Percentiles rank a stretch among this genome's conserved stretches.
These are phyloP conservation scores for Eustalomyia histrio DNA, from an alignment of 2,888 invertebrate species.

Conservation along the genomic window DNA sequence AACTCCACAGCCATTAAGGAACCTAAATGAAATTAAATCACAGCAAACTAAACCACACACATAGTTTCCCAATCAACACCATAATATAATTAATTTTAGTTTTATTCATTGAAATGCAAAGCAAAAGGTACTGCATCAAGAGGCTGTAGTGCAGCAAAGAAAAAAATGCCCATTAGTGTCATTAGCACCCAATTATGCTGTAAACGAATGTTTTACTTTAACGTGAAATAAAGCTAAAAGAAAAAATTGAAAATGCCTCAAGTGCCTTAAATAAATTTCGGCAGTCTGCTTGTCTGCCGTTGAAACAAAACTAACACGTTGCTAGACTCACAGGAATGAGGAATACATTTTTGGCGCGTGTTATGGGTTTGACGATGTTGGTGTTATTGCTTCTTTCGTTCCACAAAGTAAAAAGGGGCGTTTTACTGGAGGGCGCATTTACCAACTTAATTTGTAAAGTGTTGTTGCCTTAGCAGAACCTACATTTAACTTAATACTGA, in stretches of 20 bases:
- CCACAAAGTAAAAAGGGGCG: slow-evolving; percentile 40
- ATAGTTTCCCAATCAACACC: slow-evolving; percentile 49
- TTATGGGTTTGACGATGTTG: slow-evolving; percentile 11
- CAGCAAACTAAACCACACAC: slow-evolving; percentile 51
- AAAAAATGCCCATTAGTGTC: slow-evolving; percentile 72
- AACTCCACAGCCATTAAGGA: slow-evolving; percentile 53
- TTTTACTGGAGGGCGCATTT: slow-evolving; percentile 52
- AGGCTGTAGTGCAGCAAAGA: slow-evolving; percentile 42
- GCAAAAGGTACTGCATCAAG: background rate
- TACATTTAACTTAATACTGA: background rate
- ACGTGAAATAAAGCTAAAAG: slow-evolving; percentile 43
- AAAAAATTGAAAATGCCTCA: slow-evolving; percentile 49
- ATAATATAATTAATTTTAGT: slow-evolving; percentile 53
- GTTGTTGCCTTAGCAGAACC: slow-evolving; percentile 12
- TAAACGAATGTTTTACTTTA: slow-evolving; percentile 61
- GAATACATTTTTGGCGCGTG: slow-evolving; percentile 57
- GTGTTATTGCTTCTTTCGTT: background rate
- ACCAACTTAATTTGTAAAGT: slow-evolving; percentile 54
- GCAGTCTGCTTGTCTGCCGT: slow-evolving; percentile 63
- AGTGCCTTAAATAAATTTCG: slow-evolving; percentile 46
- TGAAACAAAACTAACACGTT: slow-evolving; percentile 62
- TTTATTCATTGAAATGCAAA: slow-evolving; percentile 22
- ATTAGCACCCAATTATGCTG: slow-evolving; percentile 78
- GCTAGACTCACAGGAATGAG: slow-evolving; percentile 33
- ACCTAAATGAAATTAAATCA: slow-evolving; percentile 25